A percentile compares a stretch with the other conserved stretches of the same genome.
Evolutionary conservation across 1,140 invertebrate species (phyloP).

Genomic region (Drosophila malerkotliana): DNA sequence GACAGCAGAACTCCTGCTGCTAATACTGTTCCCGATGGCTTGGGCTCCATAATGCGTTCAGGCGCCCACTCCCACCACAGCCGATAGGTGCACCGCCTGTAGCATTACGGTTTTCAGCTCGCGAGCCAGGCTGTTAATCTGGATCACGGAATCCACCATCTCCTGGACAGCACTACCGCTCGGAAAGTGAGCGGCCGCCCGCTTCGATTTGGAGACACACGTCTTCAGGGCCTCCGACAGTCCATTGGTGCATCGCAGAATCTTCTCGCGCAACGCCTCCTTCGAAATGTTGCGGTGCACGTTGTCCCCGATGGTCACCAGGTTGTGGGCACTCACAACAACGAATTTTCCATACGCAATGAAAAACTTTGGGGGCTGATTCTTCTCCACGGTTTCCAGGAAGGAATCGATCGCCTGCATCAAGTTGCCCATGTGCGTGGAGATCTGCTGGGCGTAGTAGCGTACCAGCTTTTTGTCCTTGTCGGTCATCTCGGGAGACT

Average conservation of each 20-base stretch:
- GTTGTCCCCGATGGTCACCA: conserved; percentile 97
- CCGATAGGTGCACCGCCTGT: conserved; percentile 83
- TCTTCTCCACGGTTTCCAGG: conserved; percentile 94
- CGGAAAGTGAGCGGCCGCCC: conserved; percentile 95
- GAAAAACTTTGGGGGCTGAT: conserved; percentile 96
- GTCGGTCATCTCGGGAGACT: conserved; percentile 86
- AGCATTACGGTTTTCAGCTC: conserved; percentile 89
- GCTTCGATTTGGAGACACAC: conserved; percentile 94
- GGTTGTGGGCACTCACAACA: conserved; percentile 94
- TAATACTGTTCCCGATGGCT: conserved; percentile 38
- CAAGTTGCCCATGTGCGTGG: conserved; percentile 92
- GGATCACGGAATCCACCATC: conserved; percentile 95
- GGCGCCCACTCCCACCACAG: conserved; percentile 50
- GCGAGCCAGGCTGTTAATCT: conserved; percentile 91
- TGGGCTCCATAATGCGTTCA: conserved; percentile 12
- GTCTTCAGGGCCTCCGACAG: conserved; percentile 93
- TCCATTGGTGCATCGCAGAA: conserved; percentile 91
- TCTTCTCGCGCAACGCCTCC: conserved; percentile 88
- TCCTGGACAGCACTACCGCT: conserved; percentile 95
- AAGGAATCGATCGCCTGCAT: conserved; percentile 96
- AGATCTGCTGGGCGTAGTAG: conserved; percentile 94
- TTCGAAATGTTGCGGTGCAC: conserved; percentile 92
- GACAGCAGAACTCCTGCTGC: conserved; percentile 13
- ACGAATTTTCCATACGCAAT: conserved; percentile 97
- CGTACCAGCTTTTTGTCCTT: conserved; percentile 93